These are phyloP conservation scores for Enteromius thamalakanensis DNA, from an alignment of 2,797 vertebrate species.

Conservation along the genomic window DNA sequence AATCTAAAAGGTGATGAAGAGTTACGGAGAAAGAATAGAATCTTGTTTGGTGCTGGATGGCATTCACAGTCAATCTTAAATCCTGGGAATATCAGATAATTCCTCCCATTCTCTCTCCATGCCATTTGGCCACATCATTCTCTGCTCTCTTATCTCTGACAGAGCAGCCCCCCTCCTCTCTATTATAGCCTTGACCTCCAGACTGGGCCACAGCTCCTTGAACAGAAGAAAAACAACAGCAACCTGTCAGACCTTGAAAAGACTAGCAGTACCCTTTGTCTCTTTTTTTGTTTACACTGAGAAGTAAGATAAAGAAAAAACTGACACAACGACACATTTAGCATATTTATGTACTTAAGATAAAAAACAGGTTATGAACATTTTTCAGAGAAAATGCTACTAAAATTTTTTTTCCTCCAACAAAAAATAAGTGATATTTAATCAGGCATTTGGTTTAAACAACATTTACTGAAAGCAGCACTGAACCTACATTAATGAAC, in stretches of 20 bases:
- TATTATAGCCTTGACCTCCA: constrained; percentile 64
- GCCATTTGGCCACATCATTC: constrained; percentile 73
- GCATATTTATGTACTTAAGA: background rate
- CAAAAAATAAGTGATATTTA: constrained; percentile 4
- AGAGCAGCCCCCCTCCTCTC: constrained; percentile 40
- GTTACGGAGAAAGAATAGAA: constrained; percentile 58
- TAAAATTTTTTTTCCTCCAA: background rate
- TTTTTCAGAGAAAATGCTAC: background rate
- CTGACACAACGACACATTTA: background rate
- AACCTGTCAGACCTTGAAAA: constrained; percentile 44
- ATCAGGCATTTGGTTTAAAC: constrained; percentile 9
- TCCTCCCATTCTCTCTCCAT: constrained; percentile 46
- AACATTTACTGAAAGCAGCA: background rate
- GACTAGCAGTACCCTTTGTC: constrained; percentile 22
- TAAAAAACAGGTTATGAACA: background rate
- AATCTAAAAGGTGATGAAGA: constrained; percentile 67
- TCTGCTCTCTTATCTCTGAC: constrained; percentile 72
- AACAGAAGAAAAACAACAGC: constrained; percentile 40
- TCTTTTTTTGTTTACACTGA: constrained; percentile 30
- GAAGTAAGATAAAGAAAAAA: constrained; percentile 13
- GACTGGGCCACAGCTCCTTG: constrained; percentile 53
- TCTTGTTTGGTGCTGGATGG: constrained; percentile 70
- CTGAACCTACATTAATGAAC: constrained; percentile 19
- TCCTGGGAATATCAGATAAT: constrained; percentile 72
- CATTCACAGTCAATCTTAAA: constrained; percentile 71